These are phyloP conservation scores for Pseudomyrmex gracilis DNA, from an alignment of 1,140 invertebrate species.

Conservation along the genomic window DNA sequence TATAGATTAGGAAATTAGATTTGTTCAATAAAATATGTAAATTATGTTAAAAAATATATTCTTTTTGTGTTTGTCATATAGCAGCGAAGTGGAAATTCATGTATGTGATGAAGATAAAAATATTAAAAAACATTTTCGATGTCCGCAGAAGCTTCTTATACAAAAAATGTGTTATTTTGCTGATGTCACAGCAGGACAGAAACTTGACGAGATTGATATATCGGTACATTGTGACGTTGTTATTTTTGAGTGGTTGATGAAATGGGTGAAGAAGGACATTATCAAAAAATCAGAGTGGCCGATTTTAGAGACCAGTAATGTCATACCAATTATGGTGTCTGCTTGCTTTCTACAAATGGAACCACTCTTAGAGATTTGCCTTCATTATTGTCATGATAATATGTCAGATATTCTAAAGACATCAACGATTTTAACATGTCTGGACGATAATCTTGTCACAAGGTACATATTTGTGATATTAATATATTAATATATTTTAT, in stretches of 20 bases:
- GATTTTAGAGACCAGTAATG: conserved; percentile 92
- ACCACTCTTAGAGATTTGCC: conserved; percentile 92
- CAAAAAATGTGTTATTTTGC: conserved; percentile 98
- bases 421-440: conserved; percentile 91
- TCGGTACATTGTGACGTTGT: conserved; percentile 97
- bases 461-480: conserved; percentile 83
- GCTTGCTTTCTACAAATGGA: conserved; percentile 98
- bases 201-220: conserved; percentile 97
- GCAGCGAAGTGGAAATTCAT: conserved; percentile 94
- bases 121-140: conserved; percentile 94
- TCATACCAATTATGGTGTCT: conserved; percentile 96
- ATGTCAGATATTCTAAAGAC: conserved; percentile 92
- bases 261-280: conserved; percentile 93
- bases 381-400: conserved; percentile 92
- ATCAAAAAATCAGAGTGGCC: conserved; percentile 89
- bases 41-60: not conserved
- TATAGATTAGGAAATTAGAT: conserved; percentile 18
- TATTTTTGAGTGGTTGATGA: conserved; percentile 98
- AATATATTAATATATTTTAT: not conserved
- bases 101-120: conserved; percentile 95
- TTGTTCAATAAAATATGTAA: conserved; percentile 2
- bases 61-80: conserved; percentile 76
- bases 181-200: conserved; percentile 93
- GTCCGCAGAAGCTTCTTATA: conserved; percentile 93
- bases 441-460: conserved; percentile 92